Evolutionary conservation across 2,113 vertebrate genomes (phyloP).

Genomic region (Zapus hudsonius): DNA sequence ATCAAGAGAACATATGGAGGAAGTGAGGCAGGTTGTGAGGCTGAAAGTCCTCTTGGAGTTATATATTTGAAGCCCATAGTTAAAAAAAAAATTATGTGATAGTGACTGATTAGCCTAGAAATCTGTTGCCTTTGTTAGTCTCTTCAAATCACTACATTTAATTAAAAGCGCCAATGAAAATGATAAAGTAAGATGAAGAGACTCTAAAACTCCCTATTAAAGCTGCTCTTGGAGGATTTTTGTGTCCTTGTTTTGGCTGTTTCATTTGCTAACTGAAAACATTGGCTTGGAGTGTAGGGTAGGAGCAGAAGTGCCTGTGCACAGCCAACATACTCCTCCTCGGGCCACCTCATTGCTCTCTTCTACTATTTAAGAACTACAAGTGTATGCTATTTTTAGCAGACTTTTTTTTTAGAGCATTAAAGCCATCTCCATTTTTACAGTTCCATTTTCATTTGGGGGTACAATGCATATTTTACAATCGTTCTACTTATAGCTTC

Average conservation of each 20-base stretch:
- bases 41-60: background rate
- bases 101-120: background rate
- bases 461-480: constrained; percentile 42
- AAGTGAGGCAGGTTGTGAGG: background rate
- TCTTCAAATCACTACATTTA: background rate
- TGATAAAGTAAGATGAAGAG: background rate
- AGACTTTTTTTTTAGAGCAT: constrained; percentile 46
- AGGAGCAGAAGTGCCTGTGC: background rate
- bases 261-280: background rate
- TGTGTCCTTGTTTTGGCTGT: background rate
- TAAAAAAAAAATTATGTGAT: background rate
- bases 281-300: background rate
- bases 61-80: background rate
- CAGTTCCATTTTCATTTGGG: constrained; percentile 49
- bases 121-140: background rate
- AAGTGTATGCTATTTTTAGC: constrained; percentile 27
- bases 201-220: background rate
- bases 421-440: constrained; percentile 39
- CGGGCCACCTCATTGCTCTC: background rate
- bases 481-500: constrained; percentile 7
- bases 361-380: background rate
- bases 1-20: background rate
- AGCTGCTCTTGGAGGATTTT: background rate
- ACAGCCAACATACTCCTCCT: background rate
- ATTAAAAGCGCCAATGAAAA: background rate